A percentile compares a stretch with the other conserved stretches of the same genome.
These are phyloP conservation scores for Azorinus chamasolen DNA, from an alignment of 2,888 invertebrate genomes.

Conservation along the genomic window DNA sequence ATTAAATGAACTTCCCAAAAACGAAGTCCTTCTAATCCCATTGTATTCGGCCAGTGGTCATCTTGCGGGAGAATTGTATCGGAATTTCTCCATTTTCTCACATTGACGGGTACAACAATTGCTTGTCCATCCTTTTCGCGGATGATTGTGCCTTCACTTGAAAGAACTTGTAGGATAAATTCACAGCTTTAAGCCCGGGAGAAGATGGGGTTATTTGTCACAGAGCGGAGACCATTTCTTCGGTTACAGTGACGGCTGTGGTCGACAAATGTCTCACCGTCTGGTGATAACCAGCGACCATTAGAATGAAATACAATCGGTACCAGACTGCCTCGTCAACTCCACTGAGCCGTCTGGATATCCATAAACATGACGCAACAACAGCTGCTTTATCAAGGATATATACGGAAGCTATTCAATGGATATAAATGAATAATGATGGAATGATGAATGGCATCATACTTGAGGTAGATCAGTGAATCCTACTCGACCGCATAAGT, in stretches of 20 bases:
- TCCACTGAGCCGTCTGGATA: no score
- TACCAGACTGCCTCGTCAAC: no score
- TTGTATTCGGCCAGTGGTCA: slow-evolving; percentile 50
- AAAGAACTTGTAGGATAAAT: background rate
- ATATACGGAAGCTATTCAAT: no score
- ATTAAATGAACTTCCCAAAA: slow-evolving; percentile 66
- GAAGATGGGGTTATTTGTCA: no score
- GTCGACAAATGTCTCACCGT: background rate
- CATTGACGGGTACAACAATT: slow-evolving; percentile 54
- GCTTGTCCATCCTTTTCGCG: slow-evolving; percentile 36
- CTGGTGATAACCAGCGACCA: slow-evolving; percentile 2
- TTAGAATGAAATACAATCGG: background rate
- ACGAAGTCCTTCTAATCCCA: slow-evolving; percentile 64
- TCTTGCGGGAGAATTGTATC: slow-evolving; percentile 52
- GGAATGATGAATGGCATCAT: no score
- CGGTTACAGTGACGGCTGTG: background rate
- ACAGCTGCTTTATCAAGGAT: no score
- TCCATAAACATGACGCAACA: no score
- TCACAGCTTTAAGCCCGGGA: background rate
- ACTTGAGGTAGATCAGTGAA: no score
- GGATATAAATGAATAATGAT: no score
- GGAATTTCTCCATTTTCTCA: slow-evolving; percentile 64
- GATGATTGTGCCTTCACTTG: background rate
- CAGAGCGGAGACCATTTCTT: no score
- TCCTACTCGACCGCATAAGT: no score